These are phyloP conservation scores for Nipponia nippon DNA, from an alignment of 2,113 vertebrate genomes.

Conservation along the genomic window DNA sequence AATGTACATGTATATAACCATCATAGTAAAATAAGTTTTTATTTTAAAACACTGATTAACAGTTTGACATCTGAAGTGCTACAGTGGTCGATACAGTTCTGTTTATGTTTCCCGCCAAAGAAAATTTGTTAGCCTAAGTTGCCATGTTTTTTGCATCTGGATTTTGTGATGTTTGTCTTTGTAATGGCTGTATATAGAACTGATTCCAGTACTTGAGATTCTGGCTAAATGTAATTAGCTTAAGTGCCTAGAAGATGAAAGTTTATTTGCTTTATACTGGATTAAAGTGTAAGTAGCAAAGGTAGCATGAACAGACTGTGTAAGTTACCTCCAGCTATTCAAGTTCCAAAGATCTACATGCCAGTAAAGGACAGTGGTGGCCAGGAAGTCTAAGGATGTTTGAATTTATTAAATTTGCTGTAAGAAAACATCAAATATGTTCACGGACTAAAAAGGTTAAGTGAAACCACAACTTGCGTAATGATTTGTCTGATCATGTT, in stretches of 20 bases:
- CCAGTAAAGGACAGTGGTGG: constrained; percentile 30
- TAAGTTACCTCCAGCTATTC: constrained; percentile 25
- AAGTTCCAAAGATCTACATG: constrained; percentile 24
- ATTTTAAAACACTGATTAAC: neutral
- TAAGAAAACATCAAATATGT: constrained; percentile 31
- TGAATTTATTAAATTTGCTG: constrained; percentile 69
- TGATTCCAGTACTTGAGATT: constrained; percentile 23
- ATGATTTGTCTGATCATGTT: constrained; percentile 51
- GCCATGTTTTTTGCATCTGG: constrained; percentile 66
- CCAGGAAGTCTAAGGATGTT: constrained; percentile 65
- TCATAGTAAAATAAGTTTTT: neutral
- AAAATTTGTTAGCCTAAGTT: constrained; percentile 70
- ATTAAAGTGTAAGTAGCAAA: constrained; percentile 59
- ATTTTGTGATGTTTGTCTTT: constrained; percentile 67
- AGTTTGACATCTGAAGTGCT: constrained; percentile 10
- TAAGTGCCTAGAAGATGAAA: constrained; percentile 70
- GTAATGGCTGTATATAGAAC: constrained; percentile 33
- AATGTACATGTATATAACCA: neutral
- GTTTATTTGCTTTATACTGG: constrained; percentile 60
- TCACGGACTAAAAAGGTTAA: constrained; percentile 54
- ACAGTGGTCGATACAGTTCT: neutral
- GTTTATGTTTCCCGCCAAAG: constrained; percentile 60
- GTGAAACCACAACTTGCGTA: constrained; percentile 51
- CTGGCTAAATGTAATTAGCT: constrained; percentile 65
- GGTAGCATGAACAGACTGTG: constrained; percentile 42